A percentile compares a stretch with the other conserved stretches of the same genome.
These are phyloP conservation scores for Ectropis crepuscularia DNA, from an alignment of 2,888 invertebrate genomes.

Conservation along the genomic window DNA sequence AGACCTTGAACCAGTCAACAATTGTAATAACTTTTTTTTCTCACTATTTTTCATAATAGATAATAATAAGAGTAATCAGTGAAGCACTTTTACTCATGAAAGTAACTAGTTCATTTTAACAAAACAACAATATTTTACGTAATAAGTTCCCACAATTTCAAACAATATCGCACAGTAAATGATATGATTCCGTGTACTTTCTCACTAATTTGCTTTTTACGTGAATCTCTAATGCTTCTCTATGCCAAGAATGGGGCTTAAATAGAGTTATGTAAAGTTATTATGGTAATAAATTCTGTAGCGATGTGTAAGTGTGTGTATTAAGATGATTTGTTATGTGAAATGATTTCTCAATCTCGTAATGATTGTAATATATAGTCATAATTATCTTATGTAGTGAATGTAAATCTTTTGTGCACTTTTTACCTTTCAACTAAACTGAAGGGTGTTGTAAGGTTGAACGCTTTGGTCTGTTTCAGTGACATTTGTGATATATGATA, in stretches of 20 bases:
- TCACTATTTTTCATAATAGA: not conserved
- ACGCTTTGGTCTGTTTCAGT: no score
- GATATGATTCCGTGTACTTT: slow-evolving; percentile 34
- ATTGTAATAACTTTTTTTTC: no score
- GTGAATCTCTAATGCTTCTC: slow-evolving; percentile 26
- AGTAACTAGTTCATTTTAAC: slow-evolving; percentile 2
- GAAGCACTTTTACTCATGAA: slow-evolving; percentile 3
- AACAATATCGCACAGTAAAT: slow-evolving; percentile 21
- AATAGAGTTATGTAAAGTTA: slow-evolving; percentile 18
- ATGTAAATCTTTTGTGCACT: no score
- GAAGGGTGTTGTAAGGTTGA: no score
- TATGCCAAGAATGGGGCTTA: slow-evolving; percentile 13
- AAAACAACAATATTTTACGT: slow-evolving; percentile 18
- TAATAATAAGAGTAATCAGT: not conserved
- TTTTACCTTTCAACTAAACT: no score
- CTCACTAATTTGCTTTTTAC: slow-evolving; percentile 32
- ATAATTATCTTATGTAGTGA: no score
- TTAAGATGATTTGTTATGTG: not conserved
- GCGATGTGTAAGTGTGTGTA: not conserved
- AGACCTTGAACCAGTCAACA: no score
- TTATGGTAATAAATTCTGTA: slow-evolving; percentile 15
- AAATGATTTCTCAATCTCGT: not conserved
- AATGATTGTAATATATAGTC: no score
- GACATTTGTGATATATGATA: no score
- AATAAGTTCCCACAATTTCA: slow-evolving; percentile 32